Base-by-base conservation (phyloP, 2,797 vertebrate genomes). In the Tapirus indicus region DNA sequence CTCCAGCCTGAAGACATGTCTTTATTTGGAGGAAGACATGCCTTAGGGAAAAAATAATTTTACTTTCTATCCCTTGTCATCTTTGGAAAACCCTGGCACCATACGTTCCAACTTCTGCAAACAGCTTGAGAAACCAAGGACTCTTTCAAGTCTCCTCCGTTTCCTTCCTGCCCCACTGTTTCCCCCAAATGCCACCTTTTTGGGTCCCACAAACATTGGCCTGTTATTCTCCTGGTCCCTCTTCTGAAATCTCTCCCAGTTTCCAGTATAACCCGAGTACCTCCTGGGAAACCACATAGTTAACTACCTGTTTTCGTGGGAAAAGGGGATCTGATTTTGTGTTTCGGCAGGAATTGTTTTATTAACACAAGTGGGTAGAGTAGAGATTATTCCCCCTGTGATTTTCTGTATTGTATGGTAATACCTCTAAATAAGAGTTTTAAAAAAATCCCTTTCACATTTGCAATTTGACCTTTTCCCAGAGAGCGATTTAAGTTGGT, bases 1-100 rank as follows among this genome's bases (percentile, higher is more conserved):
- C 74, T 97, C 71, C 64, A 92, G 74, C 86, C 74, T 98, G 97
- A 98, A 72, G 41, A 95, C 95, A 94, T 95, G 95, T 97, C 98
- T 97, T 98, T 97, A 97, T 97, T 96, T 97, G 93, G 68, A 84
- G 18, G 87, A 75, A 91, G 88, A 4, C 47, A 91, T 95, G 96
- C 49, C 94, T 89, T 58, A 4, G 54, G 54, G n/a, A 9, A 64
- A 23, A 66, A 83, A 88, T 23, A 82, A 96, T 87, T 96, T 66
- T 95, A 64, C 77, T 97, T 96, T 97, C 96, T 90, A 10, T 85
- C 44, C 74, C 38, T 69, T 77, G 32, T 95, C 88, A 86, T 80
- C 96, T 95, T 97, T 93, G 88, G 32, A 94, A 97, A 94, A 96
- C 49, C 21, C 97, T 93, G 77, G 75, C 89, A 79, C 92, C 92